Conservation (phyloP, 1,140 invertebrate species). For the Diuraphis noxia region DNA sequence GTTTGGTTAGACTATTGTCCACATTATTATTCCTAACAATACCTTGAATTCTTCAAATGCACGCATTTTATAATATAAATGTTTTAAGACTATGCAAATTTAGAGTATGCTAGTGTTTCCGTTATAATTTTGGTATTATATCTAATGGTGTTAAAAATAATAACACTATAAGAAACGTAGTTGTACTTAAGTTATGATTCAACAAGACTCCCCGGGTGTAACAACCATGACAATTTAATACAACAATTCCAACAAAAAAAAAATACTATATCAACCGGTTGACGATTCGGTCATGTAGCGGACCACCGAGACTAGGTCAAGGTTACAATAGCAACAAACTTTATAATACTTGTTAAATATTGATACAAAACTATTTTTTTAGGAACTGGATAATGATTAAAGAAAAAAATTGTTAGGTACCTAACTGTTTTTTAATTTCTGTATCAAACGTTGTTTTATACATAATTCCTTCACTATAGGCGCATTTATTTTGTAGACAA, state of each 20-base stretch:
- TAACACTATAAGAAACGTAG: not conserved
- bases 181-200: not conserved
- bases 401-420: not conserved
- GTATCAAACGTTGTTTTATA: not conserved
- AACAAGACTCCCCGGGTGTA: not conserved
- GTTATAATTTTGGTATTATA: not conserved
- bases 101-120: not conserved
- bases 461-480: not conserved
- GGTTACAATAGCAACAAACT: conserved; percentile 21
- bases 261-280: conserved; percentile 41
- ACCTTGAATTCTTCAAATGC: not conserved
- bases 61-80: not conserved
- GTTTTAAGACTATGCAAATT: not conserved
- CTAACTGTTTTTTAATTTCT: not conserved
- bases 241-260: not conserved
- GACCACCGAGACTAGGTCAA: conserved; percentile 49
- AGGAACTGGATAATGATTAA: not conserved
- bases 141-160: not conserved
- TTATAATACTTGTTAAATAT: not conserved
- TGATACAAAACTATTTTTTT: not conserved
- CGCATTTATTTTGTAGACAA: not conserved
- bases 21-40: not conserved
- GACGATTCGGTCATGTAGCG: conserved; percentile 52
- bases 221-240: not conserved
- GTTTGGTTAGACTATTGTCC: not conserved